Percentiles rank a stretch among this genome's conserved stretches.
These are phyloP conservation scores for Plebejus melissa DNA, from an alignment of 2,888 invertebrate genomes.

Conservation along the genomic window DNA sequence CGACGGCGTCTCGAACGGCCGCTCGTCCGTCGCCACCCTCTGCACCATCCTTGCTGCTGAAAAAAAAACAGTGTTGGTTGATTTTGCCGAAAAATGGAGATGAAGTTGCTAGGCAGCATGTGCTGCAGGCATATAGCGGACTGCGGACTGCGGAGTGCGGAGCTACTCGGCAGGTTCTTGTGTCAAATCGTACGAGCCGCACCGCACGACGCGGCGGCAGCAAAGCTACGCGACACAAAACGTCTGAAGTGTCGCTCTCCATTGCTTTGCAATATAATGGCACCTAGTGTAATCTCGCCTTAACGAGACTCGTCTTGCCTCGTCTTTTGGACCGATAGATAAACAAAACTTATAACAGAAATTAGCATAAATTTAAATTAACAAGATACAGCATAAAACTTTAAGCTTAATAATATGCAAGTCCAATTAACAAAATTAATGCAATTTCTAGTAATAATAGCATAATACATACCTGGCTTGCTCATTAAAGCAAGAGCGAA, in stretches of 20 bases:
- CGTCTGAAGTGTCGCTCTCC: background rate
- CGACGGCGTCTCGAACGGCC: constrained; percentile 67
- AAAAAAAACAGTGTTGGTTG: constrained; percentile 35
- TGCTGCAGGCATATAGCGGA: too few relatives aligned
- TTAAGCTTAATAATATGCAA: too few relatives aligned
- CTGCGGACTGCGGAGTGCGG: too few relatives aligned
- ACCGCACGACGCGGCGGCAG: too few relatives aligned
- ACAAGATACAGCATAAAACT: background rate
- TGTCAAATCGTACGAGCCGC: too few relatives aligned
- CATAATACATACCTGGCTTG: background rate
- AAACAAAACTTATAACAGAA: background rate
- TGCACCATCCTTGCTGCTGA: constrained; percentile 61
- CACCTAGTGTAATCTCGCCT: too few relatives aligned
- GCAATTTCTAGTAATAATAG: constrained; percentile 7
- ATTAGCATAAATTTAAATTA: background rate
- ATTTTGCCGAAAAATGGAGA: background rate
- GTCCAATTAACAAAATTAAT: constrained; percentile 31
- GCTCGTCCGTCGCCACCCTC: constrained; percentile 67
- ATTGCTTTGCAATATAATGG: too few relatives aligned
- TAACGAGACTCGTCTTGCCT: too few relatives aligned
- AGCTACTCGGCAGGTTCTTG: too few relatives aligned
- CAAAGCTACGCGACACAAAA: too few relatives aligned
- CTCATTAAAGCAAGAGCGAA: background rate
- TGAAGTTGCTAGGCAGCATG: background rate
- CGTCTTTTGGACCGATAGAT: too few relatives aligned